Evolutionary conservation across 1,140 invertebrate species (phyloP), one percentile per base, ranked within the genome.

Genomic region (Micrasema longulum): DNA sequence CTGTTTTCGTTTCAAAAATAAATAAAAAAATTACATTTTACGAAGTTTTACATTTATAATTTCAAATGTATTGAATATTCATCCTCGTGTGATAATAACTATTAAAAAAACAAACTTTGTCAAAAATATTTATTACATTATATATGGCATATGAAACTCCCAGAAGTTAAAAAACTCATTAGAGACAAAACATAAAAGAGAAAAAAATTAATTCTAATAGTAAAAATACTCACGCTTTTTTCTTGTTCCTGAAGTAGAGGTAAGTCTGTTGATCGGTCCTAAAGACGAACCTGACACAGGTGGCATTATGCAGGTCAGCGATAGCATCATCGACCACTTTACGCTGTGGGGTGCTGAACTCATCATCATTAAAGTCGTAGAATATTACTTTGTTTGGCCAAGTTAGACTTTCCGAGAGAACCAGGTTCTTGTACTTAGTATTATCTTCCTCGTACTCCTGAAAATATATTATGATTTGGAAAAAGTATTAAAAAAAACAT

Each of bases 301-400:
- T 77, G 20, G 68, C 63, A n/a, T 72, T 74, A 23, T 78, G 73
- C 2, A 78, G 41, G 20, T 76, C 68, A 11, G 47, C 31, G 7
- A 78, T 76, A 3, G 74, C 77, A 9, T 68, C 64, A 7, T 60
- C 45, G 7, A 77, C 70, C 3, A 66, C 52, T 20, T 55, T 47
- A 12, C 45, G 48, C 38, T 77, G 72, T 14, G 41, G 47, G 4
- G 16, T 3, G 35, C 50, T 71, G 66, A 75, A 76, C 47, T 71
- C 73, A 3, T 72, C 18, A 3, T 72, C 18, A 38, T 71, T 74
- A 52, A 78, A 76, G 64, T 78, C 72, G 67, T 77, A 78, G 16
- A 68, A 74, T 12, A 80, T 66, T 16, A 55, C 53, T 23, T 72
- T 76, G 48, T 77, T 71, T 1, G 73, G 68, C 79, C 77, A 79